Conservation (phyloP, 2,797 vertebrate genomes). For the Hephaestus fuliginosus region DNA sequence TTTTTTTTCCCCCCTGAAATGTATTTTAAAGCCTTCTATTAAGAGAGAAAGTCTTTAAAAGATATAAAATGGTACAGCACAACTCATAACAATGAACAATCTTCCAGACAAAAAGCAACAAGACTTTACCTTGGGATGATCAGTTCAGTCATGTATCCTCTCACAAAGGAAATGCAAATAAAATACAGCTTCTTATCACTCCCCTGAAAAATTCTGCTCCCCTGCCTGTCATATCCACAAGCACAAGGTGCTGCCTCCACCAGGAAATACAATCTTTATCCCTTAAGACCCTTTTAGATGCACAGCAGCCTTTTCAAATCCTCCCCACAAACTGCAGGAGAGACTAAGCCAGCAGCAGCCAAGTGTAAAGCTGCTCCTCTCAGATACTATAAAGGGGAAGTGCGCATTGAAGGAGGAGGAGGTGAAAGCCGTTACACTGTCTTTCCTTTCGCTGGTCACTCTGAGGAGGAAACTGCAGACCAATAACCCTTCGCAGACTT, state of each 20-base stretch:
- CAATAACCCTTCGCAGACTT: constrained; percentile 14
- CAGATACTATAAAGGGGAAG: constrained; percentile 73
- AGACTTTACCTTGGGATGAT: constrained; percentile 58
- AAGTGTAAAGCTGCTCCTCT: constrained; percentile 34
- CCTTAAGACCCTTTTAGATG: neutral
- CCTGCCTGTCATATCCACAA: constrained; percentile 19
- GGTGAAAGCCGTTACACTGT: constrained; percentile 7
- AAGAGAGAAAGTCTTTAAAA: too few relatives aligned
- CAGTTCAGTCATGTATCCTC: neutral
- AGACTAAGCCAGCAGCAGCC: neutral
- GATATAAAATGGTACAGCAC: too few relatives aligned
- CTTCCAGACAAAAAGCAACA: neutral
- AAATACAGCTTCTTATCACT: constrained; percentile 13
- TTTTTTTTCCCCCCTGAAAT: neutral
- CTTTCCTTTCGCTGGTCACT: constrained; percentile 34
- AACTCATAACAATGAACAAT: too few relatives aligned
- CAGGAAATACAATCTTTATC: neutral
- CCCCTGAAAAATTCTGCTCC: neutral
- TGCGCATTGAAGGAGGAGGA: constrained; percentile 46
- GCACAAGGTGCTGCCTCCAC: neutral
- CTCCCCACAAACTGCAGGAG: constrained; percentile 4
- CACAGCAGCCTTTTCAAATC: constrained; percentile 23
- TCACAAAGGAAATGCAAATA: neutral
- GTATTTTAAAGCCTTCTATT: neutral
- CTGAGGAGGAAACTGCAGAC: constrained; percentile 5